phyloP scores from a whole-genome alignment of 2,113 vertebrate species.

The Dascyllus trimaculatus region DNA sequence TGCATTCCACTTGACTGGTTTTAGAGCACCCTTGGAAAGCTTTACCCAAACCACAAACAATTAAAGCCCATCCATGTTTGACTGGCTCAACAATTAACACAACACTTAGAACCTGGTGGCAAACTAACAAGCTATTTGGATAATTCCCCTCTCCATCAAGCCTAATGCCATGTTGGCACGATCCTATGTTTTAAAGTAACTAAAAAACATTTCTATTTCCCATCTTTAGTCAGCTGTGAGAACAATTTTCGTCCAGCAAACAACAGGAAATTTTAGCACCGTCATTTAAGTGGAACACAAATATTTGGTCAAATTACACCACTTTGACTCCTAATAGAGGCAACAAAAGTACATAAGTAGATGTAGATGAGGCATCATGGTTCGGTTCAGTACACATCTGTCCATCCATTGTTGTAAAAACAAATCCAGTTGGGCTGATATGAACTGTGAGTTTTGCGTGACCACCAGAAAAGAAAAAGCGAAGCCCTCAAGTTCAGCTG shows the following conservation, averaged over 20 bases:
- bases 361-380: background rate
- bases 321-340: background rate
- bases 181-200: slow-evolving; percentile 5
- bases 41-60: background rate
- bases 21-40: background rate
- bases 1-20: background rate
- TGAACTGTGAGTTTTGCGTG: background rate
- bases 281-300: background rate
- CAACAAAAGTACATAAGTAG: background rate
- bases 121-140: slow-evolving; percentile 9
- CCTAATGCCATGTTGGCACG: background rate
- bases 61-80: slow-evolving; percentile 10
- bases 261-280: background rate
- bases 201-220: background rate
- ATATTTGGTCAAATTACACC: background rate
- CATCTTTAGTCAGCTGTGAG: background rate
- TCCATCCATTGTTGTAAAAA: background rate
- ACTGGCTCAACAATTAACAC: slow-evolving; percentile 18
- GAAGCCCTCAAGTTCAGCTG: background rate
- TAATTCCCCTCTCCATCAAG: slow-evolving; percentile 13
- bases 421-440: background rate
- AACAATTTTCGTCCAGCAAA: background rate
- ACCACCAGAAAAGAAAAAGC: background rate
- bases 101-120: slow-evolving; percentile 1
- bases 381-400: background rate